phyloP scores from a whole-genome alignment of 1,140 invertebrate genomes.

The Scaptomyza montana region DNA sequence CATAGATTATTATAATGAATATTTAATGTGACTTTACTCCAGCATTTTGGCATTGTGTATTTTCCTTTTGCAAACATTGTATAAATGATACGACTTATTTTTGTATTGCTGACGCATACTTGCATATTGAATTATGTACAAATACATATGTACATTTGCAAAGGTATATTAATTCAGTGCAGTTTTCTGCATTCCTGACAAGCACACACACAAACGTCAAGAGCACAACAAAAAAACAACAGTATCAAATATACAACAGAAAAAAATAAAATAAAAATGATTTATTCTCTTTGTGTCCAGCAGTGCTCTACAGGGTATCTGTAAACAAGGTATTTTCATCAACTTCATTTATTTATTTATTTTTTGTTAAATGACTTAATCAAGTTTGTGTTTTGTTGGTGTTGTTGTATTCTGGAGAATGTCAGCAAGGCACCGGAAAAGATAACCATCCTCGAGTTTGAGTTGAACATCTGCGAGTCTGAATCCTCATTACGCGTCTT shows the following conservation, averaged over 20 bases:
- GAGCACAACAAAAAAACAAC: slow-evolving; percentile 1
- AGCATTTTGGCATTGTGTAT: slow-evolving; percentile 2
- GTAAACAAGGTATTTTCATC: not conserved
- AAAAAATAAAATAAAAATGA: too few relatives aligned
- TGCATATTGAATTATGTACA: not conserved
- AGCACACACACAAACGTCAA: slow-evolving; percentile 3
- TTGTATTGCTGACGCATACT: not conserved
- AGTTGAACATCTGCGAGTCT: slow-evolving; percentile 14
- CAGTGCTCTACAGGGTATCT: too few relatives aligned
- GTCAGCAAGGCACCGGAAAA: slow-evolving; percentile 4
- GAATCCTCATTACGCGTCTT: slow-evolving; percentile 50
- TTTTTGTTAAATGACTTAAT: slow-evolving; percentile 33
- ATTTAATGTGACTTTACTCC: slow-evolving; percentile 67
- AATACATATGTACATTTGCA: not conserved
- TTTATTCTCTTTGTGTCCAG: too few relatives aligned
- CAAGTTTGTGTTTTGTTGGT: slow-evolving; percentile 40
- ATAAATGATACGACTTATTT: slow-evolving; percentile 40
- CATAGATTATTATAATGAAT: slow-evolving; percentile 76
- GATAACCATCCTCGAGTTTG: not conserved
- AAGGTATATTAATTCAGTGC: slow-evolving; percentile 16
- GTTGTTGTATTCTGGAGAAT: not conserved
- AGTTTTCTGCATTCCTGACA: slow-evolving; percentile 25
- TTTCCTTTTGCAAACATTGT: slow-evolving; percentile 29
- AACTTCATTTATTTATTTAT: not conserved
- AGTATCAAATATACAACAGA: not conserved